Percentiles rank a stretch among this genome's conserved stretches.
phyloP scores from a whole-genome alignment of 92 coral and sea anemone species.

The Siderastrea radians region DNA sequence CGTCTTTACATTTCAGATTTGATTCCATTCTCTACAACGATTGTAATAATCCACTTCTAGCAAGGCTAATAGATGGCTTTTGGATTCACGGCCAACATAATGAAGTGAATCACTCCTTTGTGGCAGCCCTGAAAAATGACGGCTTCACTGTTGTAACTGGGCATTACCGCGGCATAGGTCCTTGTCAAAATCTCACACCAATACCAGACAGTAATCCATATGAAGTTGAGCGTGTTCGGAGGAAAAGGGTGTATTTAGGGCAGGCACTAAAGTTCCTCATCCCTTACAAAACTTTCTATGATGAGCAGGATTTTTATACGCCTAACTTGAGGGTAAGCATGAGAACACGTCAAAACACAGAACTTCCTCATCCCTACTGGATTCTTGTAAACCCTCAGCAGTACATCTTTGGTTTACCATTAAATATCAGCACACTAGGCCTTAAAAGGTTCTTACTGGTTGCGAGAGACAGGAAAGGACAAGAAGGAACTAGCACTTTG shows the following conservation, averaged over 20 bases:
- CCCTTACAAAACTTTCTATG: slow-evolving; percentile 72
- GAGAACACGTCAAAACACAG: slow-evolving; percentile 34
- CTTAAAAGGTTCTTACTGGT: slow-evolving; percentile 52
- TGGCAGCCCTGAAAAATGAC: slow-evolving; percentile 13
- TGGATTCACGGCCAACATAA: slow-evolving; percentile 28
- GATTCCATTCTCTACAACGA: slow-evolving; percentile 60
- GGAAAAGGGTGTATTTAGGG: slow-evolving; percentile 36
- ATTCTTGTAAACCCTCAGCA: slow-evolving; percentile 68
- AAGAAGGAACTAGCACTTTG: slow-evolving; percentile 11
- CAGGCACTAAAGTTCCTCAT: slow-evolving; percentile 70
- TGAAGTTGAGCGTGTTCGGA: slow-evolving; percentile 24
- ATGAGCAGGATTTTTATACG: slow-evolving; percentile 72
- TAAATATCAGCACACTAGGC: slow-evolving; percentile 36
- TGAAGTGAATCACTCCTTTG: slow-evolving; percentile 34
- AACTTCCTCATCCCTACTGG: slow-evolving; percentile 69
- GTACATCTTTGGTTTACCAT: slow-evolving; percentile 81
- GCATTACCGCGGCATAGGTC: slow-evolving; percentile 44
- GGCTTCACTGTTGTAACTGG: neutral
- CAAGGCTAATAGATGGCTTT: slow-evolving; percentile 42
- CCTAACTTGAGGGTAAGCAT: slow-evolving; percentile 66
- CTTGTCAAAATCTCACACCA: slow-evolving; percentile 53
- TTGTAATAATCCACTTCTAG: slow-evolving; percentile 27
- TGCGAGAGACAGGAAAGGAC: slow-evolving; percentile 53
- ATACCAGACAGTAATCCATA: slow-evolving; percentile 1
- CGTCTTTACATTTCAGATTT: slow-evolving; percentile 70